These are phyloP conservation scores for Wasmannia auropunctata DNA, from an alignment of 1,140 invertebrate genomes.

Conservation along the genomic window DNA sequence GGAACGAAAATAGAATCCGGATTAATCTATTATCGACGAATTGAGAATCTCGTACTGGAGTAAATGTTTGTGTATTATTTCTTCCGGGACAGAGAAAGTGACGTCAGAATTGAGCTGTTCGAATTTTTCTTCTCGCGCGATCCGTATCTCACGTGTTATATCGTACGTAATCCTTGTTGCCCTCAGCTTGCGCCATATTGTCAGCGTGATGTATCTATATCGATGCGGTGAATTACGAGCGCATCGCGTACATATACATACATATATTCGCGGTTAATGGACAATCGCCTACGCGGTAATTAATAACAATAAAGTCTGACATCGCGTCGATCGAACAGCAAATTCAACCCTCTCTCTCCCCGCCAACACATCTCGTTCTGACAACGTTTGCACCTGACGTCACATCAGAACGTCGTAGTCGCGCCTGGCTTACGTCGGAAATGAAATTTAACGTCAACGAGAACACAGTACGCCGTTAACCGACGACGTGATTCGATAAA, in stretches of 20 bases:
- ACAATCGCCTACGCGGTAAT: slow-evolving; percentile 58
- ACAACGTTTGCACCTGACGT: slow-evolving; percentile 46
- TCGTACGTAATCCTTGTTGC: not conserved
- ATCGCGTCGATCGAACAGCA: slow-evolving; percentile 28
- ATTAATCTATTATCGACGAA: not conserved
- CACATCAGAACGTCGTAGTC: slow-evolving; percentile 3
- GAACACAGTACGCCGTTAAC: slow-evolving; percentile 16
- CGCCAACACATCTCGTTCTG: not conserved
- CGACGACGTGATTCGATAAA: slow-evolving; percentile 36
- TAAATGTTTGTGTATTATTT: slow-evolving; percentile 8
- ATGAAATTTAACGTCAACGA: slow-evolving; percentile 45
- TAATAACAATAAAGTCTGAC: slow-evolving; percentile 68
- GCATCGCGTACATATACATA: not conserved
- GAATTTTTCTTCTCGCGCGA: not conserved
- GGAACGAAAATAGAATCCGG: not conserved
- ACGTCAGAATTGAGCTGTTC: not conserved
- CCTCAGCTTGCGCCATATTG: not conserved
- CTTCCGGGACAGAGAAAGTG: not conserved
- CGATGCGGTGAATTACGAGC: not conserved
- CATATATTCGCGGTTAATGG: slow-evolving; percentile 44
- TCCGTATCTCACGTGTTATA: not conserved
- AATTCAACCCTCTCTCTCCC: slow-evolving; percentile 9
- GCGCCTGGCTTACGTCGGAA: slow-evolving; percentile 30
- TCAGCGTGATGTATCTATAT: not conserved
- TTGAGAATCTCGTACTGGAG: not conserved